Conservation (phyloP, 2,888 invertebrate genomes). For the Calameuta filiformis region DNA sequence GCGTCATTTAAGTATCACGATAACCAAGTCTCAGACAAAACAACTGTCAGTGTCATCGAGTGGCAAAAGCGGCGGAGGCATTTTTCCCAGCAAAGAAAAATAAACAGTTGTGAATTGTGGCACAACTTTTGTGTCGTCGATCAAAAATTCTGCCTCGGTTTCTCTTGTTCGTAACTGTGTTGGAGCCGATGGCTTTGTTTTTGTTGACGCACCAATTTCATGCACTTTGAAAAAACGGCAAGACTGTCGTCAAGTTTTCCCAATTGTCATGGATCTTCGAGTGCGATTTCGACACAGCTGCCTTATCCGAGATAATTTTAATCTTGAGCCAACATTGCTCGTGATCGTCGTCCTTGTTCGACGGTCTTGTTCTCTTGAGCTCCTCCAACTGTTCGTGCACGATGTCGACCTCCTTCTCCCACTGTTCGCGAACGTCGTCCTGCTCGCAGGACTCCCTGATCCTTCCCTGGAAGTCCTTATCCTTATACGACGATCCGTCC, state of each 20-base stretch:
- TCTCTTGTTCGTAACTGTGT: too few species aligned
- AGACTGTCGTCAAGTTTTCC: constrained; percentile 11
- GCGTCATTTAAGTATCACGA: too few species aligned
- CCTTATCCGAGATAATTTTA: constrained; percentile 10
- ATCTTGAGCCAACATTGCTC: constrained; percentile 10
- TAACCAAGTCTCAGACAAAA: too few species aligned
- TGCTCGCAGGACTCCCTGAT: constrained; percentile 12
- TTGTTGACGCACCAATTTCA: too few species aligned
- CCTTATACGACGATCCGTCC: not conserved
- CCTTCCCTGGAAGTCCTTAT: not conserved
- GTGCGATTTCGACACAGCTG: not conserved
- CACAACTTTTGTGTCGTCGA: too few species aligned
- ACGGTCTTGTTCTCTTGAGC: constrained; percentile 12
- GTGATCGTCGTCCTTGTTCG: not conserved
- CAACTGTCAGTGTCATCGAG: too few species aligned
- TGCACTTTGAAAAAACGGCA: not conserved
- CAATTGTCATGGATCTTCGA: not conserved
- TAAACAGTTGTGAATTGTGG: too few species aligned
- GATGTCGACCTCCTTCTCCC: constrained; percentile 20
- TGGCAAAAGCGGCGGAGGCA: too few species aligned
- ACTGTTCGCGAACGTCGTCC: constrained; percentile 19
- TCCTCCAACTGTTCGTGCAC: constrained; percentile 13
- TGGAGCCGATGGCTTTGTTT: too few species aligned
- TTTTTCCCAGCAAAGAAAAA: too few species aligned
- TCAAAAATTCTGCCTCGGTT: too few species aligned